phyloP scores from a whole-genome alignment of 2,113 vertebrate genomes.

The Pteronura brasiliensis region DNA sequence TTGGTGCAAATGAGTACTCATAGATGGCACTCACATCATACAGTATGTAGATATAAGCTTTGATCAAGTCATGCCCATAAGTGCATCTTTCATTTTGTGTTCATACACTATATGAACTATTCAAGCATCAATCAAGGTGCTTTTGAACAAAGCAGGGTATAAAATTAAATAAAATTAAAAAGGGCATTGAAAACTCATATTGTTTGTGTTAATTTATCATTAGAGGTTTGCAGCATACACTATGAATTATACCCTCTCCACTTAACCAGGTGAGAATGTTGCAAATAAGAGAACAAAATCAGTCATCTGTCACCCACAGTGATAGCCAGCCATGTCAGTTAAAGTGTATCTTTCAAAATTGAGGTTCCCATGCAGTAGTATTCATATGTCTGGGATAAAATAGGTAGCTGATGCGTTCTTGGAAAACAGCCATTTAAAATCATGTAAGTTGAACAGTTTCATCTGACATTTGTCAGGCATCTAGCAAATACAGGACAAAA shows the following conservation, averaged over 20 bases:
- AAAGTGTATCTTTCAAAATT: slow-evolving; percentile 37
- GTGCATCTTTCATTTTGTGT: not conserved
- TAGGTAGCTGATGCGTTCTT: slow-evolving; percentile 9
- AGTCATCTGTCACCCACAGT: not conserved
- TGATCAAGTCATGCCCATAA: not conserved
- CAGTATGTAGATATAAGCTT: not conserved
- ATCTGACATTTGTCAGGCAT: slow-evolving; percentile 29
- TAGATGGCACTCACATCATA: not conserved
- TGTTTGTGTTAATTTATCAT: not conserved
- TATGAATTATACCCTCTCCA: not conserved
- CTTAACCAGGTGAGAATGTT: slow-evolving; percentile 10
- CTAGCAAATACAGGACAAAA: slow-evolving; percentile 16
- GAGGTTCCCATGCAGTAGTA: slow-evolving; percentile 3
- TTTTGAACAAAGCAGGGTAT: not conserved
- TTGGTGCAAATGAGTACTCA: slow-evolving; percentile 13
- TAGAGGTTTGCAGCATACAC: not conserved
- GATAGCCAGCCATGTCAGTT: not conserved
- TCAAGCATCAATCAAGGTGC: not conserved
- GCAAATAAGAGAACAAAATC: not conserved
- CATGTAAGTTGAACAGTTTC: slow-evolving; percentile 29
- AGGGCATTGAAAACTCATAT: not conserved
- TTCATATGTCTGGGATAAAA: slow-evolving; percentile 14
- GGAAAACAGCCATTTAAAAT: slow-evolving; percentile 35
- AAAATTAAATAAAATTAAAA: slow-evolving; percentile 36
- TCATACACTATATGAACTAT: not conserved